Base-by-base conservation (phyloP, 1,140 invertebrate species). In the Bombus affinis region DNA sequence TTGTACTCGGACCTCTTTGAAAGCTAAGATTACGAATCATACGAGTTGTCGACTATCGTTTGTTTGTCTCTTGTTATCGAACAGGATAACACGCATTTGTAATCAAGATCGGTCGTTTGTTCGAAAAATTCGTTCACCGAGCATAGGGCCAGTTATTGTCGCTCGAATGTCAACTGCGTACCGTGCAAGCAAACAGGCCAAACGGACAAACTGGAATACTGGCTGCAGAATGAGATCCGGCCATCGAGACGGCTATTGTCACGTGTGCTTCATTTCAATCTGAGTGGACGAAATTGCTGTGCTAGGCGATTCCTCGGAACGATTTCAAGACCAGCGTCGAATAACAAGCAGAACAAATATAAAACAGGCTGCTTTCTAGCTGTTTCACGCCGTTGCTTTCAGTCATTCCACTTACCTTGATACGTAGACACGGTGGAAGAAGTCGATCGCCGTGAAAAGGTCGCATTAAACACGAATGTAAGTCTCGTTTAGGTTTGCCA, bases 201-300 rank as follows among this genome's bases (percentile, higher is more conserved):
- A 65, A 65, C 28, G n/a, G 13, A 18, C 39, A 62, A 83, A 78
- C 37, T 42, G 57, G 32, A 32, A 76, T 39, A 76, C 74, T 37
- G 76, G 75, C 82, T 44, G 82, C 65, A 44, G 75, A 79, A 77
- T 57, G 83, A 80, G 76, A 79, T 72, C 32, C 76, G 83, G 83
- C 59, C 76, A 84, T 80, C 68, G 83, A 80, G 68, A 84, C 39
- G 18, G 83, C 39, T 72, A 84, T 84, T 80, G 83, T 83, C 65
- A 13, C 35, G 44, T 62, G 71, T 44, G 76, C 68, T 79, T 80
- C 76, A 62, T 79, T 84, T 79, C 66, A 22, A 62, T 79, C 32
- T n/a, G 66, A 37, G 28, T 37, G 82, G 37, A 10, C 28, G 47
- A 65, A 65, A 79, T 79, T 71, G 73, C 35, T 5, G n/a, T 53